Evolutionary conservation across 2,888 invertebrate species (phyloP), one percentile per base, ranked within the genome.

Genomic region (Brachypalpus laphriformis): DNA sequence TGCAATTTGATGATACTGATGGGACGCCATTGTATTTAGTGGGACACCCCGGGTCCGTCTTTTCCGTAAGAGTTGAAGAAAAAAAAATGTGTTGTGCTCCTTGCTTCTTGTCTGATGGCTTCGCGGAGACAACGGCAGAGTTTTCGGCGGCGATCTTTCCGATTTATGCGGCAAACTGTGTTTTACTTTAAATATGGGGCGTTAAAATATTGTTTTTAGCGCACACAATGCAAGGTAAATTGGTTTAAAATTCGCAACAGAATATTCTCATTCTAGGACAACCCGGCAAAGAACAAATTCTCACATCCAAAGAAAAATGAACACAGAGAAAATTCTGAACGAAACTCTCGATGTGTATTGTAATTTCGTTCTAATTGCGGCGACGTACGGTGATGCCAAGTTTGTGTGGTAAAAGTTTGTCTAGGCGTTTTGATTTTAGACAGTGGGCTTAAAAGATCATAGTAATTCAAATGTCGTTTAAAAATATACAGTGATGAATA

Each of bases 1-100:
- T 89, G 98, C 98, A 92, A 98, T 98, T 94, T 98, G 98, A 80
- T 91, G 92, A 88, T 91, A 92, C 93, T 98, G 98, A 89, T 92
- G 92, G 72, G 92, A 90, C 89, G 92, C 92, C 92, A 92, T 92
- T 88, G 87, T 68, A 74, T 40, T 56, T 31, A 42, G 5, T 66
- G 20, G 11, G 68, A 63, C 42, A 74, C 47, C 68, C 20, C 8
- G 72, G 51, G 57, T 65, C 80, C 72, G 61, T 61, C 8, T 72
- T 66, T 70, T 59, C 2, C 16, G 45, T 71, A 37, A 37, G 20
- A 5, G 56, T 22, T 70, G 11, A 40, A 20, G 57, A 42, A 49
- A 57, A 28, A 76, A 68, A 77, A 57, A 47, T 37, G 20, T 68
- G 49, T 59, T 49, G 63, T 61, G 51, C 68, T 72, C 65, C 63